Evolutionary conservation across 2,797 vertebrate species (phyloP), one percentile per base, ranked within the genome.

Genomic region (Nasua narica): DNA sequence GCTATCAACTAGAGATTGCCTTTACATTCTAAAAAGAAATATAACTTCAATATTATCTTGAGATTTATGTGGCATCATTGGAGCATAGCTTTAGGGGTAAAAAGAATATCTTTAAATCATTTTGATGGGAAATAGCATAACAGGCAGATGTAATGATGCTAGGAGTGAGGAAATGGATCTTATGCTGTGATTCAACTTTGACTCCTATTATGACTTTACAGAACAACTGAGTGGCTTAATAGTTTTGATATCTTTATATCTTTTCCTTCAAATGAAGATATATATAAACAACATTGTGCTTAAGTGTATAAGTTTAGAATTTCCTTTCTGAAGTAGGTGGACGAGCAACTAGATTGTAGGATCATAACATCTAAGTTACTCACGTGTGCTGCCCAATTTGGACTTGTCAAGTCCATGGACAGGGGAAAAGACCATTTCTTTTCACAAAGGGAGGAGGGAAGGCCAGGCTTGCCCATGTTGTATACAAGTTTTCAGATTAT

Each of bases 31-130:
- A 15, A 76, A 93, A 97, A 96, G 79, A 95, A 85, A 84, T 95
- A 84, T 60, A 92, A 88, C 52, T 90, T 52, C 46, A 72, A 78
- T 88, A 94, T 70, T 85, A 76, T 70, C 60, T 82, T 96, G 40
- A 93, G 58, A 95, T 95, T 94, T 96, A 95, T 95, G 84, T 95
- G 79, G 15, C 19, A 91, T 87, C 40, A 89, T 74, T 90, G 91
- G 78, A 89, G 48, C 35, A n/a, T 62, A 79, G 19, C 37, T 69
- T 69, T 92, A 93, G 60, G 65, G 65, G 72, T 25, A 83, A 87
- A 90, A 93, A 88, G 43, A 95, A 91, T 95, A 87, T 70, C 72
- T 96, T 88, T 95, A 90, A 87, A 93, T 93, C 74, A 93, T 72
- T 92, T 87, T 84, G 83, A 90, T 95, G 82, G 86, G 78, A 89